Percentiles rank a stretch among this genome's conserved stretches.
phyloP scores from a whole-genome alignment of 2,888 invertebrate species.

The Phasia obesa region DNA sequence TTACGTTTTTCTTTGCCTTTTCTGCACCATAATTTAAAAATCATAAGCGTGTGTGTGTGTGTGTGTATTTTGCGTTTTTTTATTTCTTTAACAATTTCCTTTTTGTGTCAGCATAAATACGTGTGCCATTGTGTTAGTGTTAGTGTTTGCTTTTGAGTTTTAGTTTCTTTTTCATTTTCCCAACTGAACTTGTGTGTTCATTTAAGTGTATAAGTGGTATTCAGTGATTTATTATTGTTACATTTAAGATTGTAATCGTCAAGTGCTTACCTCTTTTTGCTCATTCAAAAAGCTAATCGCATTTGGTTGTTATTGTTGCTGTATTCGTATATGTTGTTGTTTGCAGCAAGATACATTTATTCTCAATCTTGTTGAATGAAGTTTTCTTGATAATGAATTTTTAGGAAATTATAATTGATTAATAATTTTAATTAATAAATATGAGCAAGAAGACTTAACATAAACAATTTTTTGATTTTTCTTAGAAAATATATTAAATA shows the following conservation, averaged over 20 bases:
- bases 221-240: constrained; percentile 71
- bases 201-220: constrained; percentile 68
- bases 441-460: too few species aligned
- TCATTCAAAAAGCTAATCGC: constrained; percentile 37
- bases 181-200: constrained; percentile 48
- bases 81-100: constrained; percentile 39
- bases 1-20: constrained; percentile 24
- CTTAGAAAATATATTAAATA: too few species aligned
- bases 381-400: too few species aligned
- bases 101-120: constrained; percentile 34
- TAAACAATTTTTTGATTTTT: too few species aligned
- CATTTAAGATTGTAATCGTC: constrained; percentile 70
- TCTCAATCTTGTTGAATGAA: too few species aligned
- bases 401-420: too few species aligned
- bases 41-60: neutral
- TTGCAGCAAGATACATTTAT: neutral
- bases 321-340: neutral
- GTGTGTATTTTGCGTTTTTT: neutral
- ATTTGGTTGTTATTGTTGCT: constrained; percentile 29
- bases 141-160: constrained; percentile 26
- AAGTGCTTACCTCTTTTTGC: constrained; percentile 56
- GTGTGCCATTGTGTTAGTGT: constrained; percentile 27
- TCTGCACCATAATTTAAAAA: constrained; percentile 5
- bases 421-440: too few species aligned
- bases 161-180: neutral